A percentile compares a stretch with the other conserved stretches of the same genome.
Conservation (phyloP, 2,888 invertebrate genomes). For the Luperina nickerlii region DNA sequence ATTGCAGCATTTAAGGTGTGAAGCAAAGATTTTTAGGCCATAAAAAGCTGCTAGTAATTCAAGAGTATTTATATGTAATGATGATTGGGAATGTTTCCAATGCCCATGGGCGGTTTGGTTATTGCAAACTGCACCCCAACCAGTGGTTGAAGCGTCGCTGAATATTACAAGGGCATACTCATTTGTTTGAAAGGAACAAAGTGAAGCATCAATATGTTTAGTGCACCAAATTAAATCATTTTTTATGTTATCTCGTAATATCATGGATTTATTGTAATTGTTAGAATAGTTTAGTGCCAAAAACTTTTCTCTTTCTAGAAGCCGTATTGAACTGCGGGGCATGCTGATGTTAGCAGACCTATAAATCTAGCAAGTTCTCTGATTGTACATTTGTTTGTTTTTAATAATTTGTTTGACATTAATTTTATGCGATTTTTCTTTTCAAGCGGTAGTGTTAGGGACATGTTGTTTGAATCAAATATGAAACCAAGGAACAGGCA, state of each 20-base stretch:
- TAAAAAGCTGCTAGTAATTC: slow-evolving; percentile 35
- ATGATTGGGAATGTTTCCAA: slow-evolving; percentile 15
- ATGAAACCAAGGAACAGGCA: slow-evolving; percentile 27
- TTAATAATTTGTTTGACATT: not conserved
- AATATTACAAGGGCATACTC: slow-evolving; percentile 17
- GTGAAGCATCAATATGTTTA: slow-evolving; percentile 12
- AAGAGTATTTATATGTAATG: slow-evolving; percentile 28
- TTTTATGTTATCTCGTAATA: slow-evolving; percentile 3
- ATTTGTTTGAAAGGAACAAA: slow-evolving; percentile 11
- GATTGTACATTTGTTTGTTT: slow-evolving; percentile 7
- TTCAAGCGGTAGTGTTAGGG: not conserved
- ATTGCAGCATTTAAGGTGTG: slow-evolving; percentile 3
- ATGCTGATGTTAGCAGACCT: slow-evolving; percentile 15
- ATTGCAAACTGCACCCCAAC: slow-evolving; percentile 24
- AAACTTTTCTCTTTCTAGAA: slow-evolving; percentile 19
- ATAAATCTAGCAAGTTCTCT: slow-evolving; percentile 22
- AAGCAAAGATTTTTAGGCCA: slow-evolving; percentile 28
- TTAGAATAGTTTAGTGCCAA: slow-evolving; percentile 8
- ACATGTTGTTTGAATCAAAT: slow-evolving; percentile 7
- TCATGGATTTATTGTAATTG: slow-evolving; percentile 29
- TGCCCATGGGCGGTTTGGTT: slow-evolving; percentile 11
- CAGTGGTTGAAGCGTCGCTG: slow-evolving; percentile 28
- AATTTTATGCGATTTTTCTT: slow-evolving; percentile 18
- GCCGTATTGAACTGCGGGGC: not conserved
- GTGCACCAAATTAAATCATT: slow-evolving; percentile 24